These are phyloP conservation scores for Chondrilla cf. caribensis DNA, from an alignment of 37 sponge, comb jelly and placozoan genomes.

Conservation along the genomic window DNA sequence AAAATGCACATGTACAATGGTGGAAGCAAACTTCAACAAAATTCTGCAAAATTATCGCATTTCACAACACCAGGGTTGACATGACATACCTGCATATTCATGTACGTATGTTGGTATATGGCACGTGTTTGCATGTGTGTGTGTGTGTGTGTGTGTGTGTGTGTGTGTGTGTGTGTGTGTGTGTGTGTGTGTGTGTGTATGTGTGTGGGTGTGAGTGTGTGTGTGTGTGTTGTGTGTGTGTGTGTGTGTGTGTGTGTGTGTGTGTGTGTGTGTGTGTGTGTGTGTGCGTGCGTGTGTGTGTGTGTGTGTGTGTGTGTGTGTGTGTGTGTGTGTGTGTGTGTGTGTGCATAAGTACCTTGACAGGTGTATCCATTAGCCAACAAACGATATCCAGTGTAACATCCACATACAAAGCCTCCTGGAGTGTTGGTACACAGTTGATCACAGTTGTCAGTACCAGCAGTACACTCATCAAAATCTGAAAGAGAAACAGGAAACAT, in stretches of 20 bases:
- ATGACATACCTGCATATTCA: too few species aligned
- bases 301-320: too few species aligned
- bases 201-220: not conserved
- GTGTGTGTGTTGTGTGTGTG: not conserved
- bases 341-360: not conserved
- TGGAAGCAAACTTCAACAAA: too few species aligned
- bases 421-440: not conserved
- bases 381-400: not conserved
- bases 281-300: not conserved
- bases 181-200: constrained; percentile 10
- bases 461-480: not conserved
- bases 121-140: too few species aligned
- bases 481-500: not conserved
- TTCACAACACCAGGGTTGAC: too few species aligned
- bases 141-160: not conserved
- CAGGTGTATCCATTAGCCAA: not conserved
- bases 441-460: not conserved
- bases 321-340: too few species aligned
- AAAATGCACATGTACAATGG: too few species aligned
- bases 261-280: constrained; percentile 33
- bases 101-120: too few species aligned
- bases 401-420: not conserved
- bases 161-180: not conserved
- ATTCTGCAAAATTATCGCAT: too few species aligned
- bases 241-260: not conserved